These are phyloP conservation scores for Podarcis cretensis DNA, from an alignment of 2,113 vertebrate species.

Conservation along the genomic window DNA sequence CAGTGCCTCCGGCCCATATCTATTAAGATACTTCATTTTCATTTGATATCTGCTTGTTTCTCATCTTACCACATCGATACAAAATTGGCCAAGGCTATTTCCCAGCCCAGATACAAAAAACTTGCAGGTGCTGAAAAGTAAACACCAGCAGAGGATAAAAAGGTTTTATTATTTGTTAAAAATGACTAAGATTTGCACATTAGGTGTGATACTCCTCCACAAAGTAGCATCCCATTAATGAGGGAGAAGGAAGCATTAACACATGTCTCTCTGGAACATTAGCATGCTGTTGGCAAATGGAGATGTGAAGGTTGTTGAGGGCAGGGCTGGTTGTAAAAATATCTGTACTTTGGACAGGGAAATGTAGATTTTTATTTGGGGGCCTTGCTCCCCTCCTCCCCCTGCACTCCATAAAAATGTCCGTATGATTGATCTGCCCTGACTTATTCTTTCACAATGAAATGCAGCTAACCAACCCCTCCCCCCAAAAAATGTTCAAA, in stretches of 20 bases:
- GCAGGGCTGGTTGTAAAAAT: conserved; percentile 35
- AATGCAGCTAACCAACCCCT: conserved; percentile 53
- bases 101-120: conserved; percentile 28
- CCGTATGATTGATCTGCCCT: conserved; percentile 64
- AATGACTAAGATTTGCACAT: conserved; percentile 30
- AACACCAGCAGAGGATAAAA: conserved; percentile 49
- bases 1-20: conserved; percentile 63
- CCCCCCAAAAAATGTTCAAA: conserved; percentile 54
- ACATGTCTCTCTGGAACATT: conserved; percentile 24
- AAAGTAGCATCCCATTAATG: conserved; percentile 49
- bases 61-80: conserved; percentile 43
- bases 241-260: conserved; percentile 45
- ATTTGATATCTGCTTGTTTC: conserved; percentile 59
- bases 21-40: conserved; percentile 67
- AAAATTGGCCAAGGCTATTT: conserved; percentile 9
- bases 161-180: conserved; percentile 23
- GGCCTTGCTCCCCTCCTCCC: conserved; percentile 31
- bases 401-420: conserved; percentile 47
- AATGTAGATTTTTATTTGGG: conserved; percentile 15
- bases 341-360: conserved; percentile 38
- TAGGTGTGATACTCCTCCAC: conserved; percentile 34
- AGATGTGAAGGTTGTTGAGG: background rate
- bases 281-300: conserved; percentile 45
- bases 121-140: conserved; percentile 31
- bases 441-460: conserved; percentile 65